A percentile compares a stretch with the other conserved stretches of the same genome.
Evolutionary conservation across 2,888 invertebrate species (phyloP).

Genomic region (Schizaphis graminum): DNA sequence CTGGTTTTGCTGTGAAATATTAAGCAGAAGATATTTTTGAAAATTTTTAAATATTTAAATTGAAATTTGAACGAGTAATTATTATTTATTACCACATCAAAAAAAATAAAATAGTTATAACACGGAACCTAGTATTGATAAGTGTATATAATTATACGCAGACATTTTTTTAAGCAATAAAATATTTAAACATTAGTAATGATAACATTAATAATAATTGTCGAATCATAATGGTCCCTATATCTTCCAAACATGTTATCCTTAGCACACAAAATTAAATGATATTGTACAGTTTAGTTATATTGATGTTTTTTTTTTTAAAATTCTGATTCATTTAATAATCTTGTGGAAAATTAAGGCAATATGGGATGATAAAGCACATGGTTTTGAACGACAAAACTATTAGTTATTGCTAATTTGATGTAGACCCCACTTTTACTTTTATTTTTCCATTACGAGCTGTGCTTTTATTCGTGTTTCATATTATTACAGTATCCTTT

Average conservation of each 20-base stretch:
- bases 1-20: too few relatives aligned
- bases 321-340: background rate
- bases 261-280: background rate
- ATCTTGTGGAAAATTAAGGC: background rate
- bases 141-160: too few relatives aligned
- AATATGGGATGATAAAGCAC: background rate
- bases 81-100: too few relatives aligned
- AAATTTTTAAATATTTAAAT: too few relatives aligned
- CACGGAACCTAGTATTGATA: too few relatives aligned
- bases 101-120: too few relatives aligned
- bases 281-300: background rate
- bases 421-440: background rate
- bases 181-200: background rate
- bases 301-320: background rate
- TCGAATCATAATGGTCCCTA: background rate
- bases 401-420: background rate
- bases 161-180: background rate
- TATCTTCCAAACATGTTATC: background rate
- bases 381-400: background rate
- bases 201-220: too few relatives aligned
- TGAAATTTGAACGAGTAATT: too few relatives aligned
- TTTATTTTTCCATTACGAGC: background rate
- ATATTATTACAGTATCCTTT: background rate
- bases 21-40: too few relatives aligned
- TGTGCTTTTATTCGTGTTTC: background rate